A percentile compares a stretch with the other conserved stretches of the same genome.
These are phyloP conservation scores for Acrocephalus kingi DNA, from an alignment of 2,113 vertebrate genomes.

Conservation along the genomic window DNA sequence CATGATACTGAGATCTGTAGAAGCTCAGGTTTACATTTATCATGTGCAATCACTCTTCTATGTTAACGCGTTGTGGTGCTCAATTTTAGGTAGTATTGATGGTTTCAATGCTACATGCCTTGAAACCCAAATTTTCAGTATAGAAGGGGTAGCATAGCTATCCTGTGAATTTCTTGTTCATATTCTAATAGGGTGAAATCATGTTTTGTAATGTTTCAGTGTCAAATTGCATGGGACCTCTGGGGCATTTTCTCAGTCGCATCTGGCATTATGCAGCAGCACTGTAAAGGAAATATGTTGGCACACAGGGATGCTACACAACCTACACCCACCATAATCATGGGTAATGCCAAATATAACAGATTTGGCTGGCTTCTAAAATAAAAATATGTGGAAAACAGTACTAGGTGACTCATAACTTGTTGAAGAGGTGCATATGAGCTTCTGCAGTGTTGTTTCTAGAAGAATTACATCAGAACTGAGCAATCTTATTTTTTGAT, in stretches of 20 bases:
- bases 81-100: neutral
- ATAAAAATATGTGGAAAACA: neutral
- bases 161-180: neutral
- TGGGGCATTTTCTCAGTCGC: neutral
- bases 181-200: neutral
- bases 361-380: neutral
- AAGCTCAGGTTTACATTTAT: neutral
- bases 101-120: neutral
- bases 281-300: neutral
- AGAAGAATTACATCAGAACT: neutral
- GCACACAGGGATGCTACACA: neutral
- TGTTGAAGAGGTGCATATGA: neutral
- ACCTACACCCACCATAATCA: neutral
- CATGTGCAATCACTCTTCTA: neutral
- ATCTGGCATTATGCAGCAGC: neutral
- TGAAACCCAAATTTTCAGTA: neutral
- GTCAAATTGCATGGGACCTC: fast-evolving
- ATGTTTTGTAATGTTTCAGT: neutral
- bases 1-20: neutral
- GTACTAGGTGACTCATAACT: neutral
- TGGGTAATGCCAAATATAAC: neutral
- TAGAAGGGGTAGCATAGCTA: neutral
- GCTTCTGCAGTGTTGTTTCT: neutral
- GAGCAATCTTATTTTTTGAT: neutral
- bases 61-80: neutral